Percentiles rank a stretch among this genome's conserved stretches.
Evolutionary conservation across 2,113 vertebrate genomes (phyloP).

Genomic region (Narcine bancroftii): DNA sequence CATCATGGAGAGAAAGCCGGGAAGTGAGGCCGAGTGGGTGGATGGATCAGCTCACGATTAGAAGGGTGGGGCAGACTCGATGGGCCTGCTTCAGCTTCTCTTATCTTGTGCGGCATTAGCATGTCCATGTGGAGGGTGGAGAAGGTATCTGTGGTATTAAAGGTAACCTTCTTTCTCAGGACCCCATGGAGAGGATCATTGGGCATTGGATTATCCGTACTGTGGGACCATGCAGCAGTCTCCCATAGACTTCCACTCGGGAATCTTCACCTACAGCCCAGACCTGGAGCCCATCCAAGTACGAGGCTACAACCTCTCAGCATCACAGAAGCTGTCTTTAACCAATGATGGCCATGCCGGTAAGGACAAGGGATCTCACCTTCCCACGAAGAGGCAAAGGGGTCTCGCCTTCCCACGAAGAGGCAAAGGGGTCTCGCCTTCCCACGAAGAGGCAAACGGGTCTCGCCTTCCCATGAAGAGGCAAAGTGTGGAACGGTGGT

Average conservation of each 20-base stretch:
- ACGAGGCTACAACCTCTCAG: slow-evolving; percentile 69
- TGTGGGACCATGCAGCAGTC: slow-evolving; percentile 83
- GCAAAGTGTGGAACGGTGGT: too few relatives aligned
- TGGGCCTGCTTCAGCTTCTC: too few relatives aligned
- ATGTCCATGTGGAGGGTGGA: not conserved
- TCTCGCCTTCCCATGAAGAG: too few relatives aligned
- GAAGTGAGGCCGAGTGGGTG: too few relatives aligned
- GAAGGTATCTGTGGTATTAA: not conserved
- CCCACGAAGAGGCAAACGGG: too few relatives aligned
- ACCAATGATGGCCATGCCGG: slow-evolving; percentile 85
- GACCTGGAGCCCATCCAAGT: slow-evolving; percentile 67
- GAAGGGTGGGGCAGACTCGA: too few relatives aligned
- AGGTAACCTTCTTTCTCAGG: slow-evolving; percentile 51
- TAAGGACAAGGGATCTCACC: slow-evolving; percentile 48
- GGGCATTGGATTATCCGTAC: slow-evolving; percentile 69
- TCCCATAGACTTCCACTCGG: slow-evolving; percentile 75
- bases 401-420: too few relatives aligned
- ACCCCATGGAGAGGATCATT: slow-evolving; percentile 66
- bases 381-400: not conserved
- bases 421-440: too few relatives aligned
- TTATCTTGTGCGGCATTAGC: too few relatives aligned
- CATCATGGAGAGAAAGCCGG: too few relatives aligned
- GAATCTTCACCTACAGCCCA: slow-evolving; percentile 73
- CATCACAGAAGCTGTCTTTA: slow-evolving; percentile 64
- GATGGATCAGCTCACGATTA: too few relatives aligned